phyloP scores from a whole-genome alignment of 37 sponge, comb jelly and placozoan genomes.

The Aplysina aerophoba region DNA sequence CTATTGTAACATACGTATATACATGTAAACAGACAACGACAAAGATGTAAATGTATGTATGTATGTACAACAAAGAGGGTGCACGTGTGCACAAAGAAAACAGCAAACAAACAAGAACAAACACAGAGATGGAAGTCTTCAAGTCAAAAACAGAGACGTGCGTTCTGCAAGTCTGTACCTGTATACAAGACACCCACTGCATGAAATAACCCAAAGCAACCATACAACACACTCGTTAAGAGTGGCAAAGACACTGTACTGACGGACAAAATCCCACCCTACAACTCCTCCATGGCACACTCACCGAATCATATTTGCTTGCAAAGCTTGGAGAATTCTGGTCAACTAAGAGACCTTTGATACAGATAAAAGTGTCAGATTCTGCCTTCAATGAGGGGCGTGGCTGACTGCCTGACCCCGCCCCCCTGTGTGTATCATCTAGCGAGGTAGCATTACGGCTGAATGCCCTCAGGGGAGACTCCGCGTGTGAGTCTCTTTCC shows the following conservation, averaged over 20 bases:
- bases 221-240: not conserved
- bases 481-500: not conserved
- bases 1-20: too few relatives aligned
- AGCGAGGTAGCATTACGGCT: constrained; percentile 16
- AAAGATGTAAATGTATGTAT: too few relatives aligned
- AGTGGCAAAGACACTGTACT: too few relatives aligned
- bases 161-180: too few relatives aligned
- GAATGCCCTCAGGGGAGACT: constrained; percentile 77
- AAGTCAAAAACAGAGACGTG: too few relatives aligned
- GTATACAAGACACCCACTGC: not conserved
- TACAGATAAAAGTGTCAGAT: constrained; percentile 52
- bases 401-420: not conserved
- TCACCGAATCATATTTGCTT: constrained; percentile 64
- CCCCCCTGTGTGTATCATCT: not conserved
- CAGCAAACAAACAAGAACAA: too few relatives aligned
- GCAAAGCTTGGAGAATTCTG: constrained; percentile 53
- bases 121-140: too few relatives aligned
- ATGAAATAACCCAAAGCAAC: not conserved
- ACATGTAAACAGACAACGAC: too few relatives aligned
- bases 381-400: constrained; percentile 24
- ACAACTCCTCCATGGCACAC: constrained; percentile 42
- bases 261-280: not conserved
- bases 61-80: too few relatives aligned
- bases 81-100: too few relatives aligned
- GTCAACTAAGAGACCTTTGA: constrained; percentile 55